These are phyloP conservation scores for Nesometra sesokonis DNA, from an alignment of 35 echinoderm and acorn worm genomes.

Conservation along the genomic window DNA sequence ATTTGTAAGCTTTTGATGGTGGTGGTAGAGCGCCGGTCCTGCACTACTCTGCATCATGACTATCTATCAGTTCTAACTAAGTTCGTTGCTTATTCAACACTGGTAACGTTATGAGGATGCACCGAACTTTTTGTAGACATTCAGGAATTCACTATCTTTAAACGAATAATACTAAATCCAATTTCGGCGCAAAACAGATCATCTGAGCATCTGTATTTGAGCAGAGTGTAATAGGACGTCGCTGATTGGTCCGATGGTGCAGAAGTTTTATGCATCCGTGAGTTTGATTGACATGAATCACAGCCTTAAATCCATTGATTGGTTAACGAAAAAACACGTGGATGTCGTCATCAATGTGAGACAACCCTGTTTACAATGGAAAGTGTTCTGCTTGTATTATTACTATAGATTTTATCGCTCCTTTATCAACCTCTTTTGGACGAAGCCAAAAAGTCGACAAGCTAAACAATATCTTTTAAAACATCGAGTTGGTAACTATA, in stretches of 20 bases:
- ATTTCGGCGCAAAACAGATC: neutral
- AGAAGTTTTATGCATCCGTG: neutral
- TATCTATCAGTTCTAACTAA: neutral
- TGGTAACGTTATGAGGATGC: neutral
- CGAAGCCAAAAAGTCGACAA: neutral
- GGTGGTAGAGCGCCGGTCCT: neutral
- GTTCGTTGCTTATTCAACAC: neutral
- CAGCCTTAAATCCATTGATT: neutral
- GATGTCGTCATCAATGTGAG: neutral
- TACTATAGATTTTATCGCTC: neutral
- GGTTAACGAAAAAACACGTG: neutral
- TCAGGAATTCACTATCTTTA: neutral
- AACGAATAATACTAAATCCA: neutral
- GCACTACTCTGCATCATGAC: neutral
- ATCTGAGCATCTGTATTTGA: neutral
- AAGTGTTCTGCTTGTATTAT: neutral
- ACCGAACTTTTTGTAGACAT: neutral
- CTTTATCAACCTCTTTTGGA: neutral
- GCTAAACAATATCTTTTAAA: neutral
- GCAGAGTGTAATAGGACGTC: neutral
- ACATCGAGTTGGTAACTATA: neutral
- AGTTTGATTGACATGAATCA: neutral
- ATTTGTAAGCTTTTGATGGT: neutral
- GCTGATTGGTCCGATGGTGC: neutral
- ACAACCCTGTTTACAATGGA: neutral